A percentile compares a stretch with the other conserved stretches of the same genome.
phyloP scores from a whole-genome alignment of 1,140 invertebrate species.

The Adoxophyes honmai region DNA sequence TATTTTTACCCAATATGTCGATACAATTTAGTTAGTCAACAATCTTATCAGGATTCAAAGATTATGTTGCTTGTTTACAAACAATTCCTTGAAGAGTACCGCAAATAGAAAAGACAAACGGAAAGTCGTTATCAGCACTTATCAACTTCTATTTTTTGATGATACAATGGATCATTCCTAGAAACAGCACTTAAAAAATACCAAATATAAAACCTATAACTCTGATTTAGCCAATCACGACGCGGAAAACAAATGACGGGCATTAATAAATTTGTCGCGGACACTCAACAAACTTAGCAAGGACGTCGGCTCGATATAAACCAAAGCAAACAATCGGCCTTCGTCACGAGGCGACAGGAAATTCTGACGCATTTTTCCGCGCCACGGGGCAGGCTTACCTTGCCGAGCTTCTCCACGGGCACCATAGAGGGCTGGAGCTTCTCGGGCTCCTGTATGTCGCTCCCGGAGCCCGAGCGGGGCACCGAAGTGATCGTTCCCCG shows the following conservation, averaged over 20 bases:
- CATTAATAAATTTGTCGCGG: constrained; percentile 13
- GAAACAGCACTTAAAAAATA: constrained; percentile 7
- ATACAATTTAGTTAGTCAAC: too few relatives aligned
- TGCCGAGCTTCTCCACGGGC: constrained; percentile 83
- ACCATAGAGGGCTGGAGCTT: constrained; percentile 78
- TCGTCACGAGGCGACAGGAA: constrained; percentile 22
- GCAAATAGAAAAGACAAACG: too few relatives aligned
- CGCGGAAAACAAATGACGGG: constrained; percentile 6
- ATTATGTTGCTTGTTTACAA: constrained; percentile 3
- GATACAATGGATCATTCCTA: background rate
- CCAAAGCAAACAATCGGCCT: constrained; percentile 22
- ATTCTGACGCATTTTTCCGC: constrained; percentile 22
- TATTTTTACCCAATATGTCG: background rate
- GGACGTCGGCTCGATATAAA: constrained; percentile 20
- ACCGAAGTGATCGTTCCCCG: constrained; percentile 48
- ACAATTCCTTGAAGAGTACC: constrained; percentile 3
- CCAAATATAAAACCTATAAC: background rate
- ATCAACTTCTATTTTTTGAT: background rate
- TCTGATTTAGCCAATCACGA: background rate
- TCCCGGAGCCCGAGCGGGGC: constrained; percentile 78
- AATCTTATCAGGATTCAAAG: background rate
- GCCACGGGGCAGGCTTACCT: constrained; percentile 69
- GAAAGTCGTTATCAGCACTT: constrained; percentile 17
- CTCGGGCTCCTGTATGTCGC: constrained; percentile 75
- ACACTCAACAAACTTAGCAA: background rate